Evolutionary conservation across 92 coral and sea anemone genomes (phyloP).

Genomic region (Palythoa heliodiscus): DNA sequence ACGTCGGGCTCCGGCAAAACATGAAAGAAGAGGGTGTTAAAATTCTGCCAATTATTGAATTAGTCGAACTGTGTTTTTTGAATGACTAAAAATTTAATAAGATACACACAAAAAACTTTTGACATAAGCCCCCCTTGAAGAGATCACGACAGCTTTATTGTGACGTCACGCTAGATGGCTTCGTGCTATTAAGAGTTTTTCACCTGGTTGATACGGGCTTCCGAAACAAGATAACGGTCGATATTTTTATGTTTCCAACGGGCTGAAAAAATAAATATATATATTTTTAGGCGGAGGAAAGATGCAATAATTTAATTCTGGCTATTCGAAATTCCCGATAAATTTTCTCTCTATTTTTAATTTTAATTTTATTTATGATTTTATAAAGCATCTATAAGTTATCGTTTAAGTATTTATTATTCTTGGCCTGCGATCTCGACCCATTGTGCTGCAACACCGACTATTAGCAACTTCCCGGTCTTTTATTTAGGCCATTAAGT

Average conservation of each 20-base stretch:
- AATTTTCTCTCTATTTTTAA: neutral
- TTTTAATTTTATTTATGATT: no score
- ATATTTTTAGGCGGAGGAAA: neutral
- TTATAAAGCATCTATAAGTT: no score
- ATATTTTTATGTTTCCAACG: neutral
- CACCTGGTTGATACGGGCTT: neutral
- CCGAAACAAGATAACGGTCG: neutral
- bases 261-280: neutral
- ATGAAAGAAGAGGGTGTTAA: neutral
- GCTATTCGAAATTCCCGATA: neutral
- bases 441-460: no score
- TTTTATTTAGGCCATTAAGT: no score
- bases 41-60: slow-evolving; percentile 4
- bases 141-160: neutral
- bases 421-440: no score
- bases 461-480: no score
- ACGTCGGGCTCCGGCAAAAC: neutral
- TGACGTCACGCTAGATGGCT: neutral
- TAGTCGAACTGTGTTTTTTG: neutral
- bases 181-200: neutral
- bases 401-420: no score
- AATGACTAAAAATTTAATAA: neutral
- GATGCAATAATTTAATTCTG: neutral
- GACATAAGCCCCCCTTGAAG: neutral
- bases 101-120: neutral